Base-by-base conservation (phyloP, 2,113 vertebrate species). In the Gymnarchus niloticus region DNA sequence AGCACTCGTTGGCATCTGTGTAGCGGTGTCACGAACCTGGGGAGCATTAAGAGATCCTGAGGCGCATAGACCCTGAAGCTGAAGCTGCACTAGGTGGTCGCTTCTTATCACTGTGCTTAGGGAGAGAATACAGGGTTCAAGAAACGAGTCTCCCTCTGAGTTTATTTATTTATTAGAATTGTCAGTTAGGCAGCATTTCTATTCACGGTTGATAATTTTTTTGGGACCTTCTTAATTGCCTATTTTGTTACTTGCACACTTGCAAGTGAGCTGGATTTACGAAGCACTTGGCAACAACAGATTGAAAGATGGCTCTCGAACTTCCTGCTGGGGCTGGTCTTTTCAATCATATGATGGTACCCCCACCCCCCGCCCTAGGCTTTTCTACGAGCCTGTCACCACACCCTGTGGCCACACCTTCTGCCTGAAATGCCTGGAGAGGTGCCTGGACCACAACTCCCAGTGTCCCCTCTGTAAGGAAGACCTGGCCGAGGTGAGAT, bases 391-490 rank as follows among this genome's bases (percentile, higher is more conserved):
- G 92, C 97, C 97, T 14, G 96, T 98, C 87, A 97, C 97, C 49
- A 97, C 96, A 14, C 95, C 96, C 0, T 98, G 97, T 83, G 97
- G 97, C 6, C 97, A 98, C 89, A 97, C 96, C 0, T 98, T 98
- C 92, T 98, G 97, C 90, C 95, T 98, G 86, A 96, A 95, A 88
- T 98, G 97, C 94, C 93, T 98, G 89, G 96, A 98, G 91, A 92
- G 97, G 89, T 97, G 97, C 89, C 92, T 98, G 86, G 97, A 98
- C 93, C 96, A 98, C 93, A 98, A 96, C 81, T 93, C 97, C 1
- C 96, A 96, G 88, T 98, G 97, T 91, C 97, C 97, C 0, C 91
- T 98, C 85, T 98, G 97, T 88, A 98, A 98, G 91, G 96, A 97
- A 83, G 95, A 93, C 59, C 94, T 98, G 56, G 94, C 95, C 0